These are phyloP conservation scores for Anthopleura sola DNA, from an alignment of 64 coral and sea anemone genomes.

Conservation along the genomic window DNA sequence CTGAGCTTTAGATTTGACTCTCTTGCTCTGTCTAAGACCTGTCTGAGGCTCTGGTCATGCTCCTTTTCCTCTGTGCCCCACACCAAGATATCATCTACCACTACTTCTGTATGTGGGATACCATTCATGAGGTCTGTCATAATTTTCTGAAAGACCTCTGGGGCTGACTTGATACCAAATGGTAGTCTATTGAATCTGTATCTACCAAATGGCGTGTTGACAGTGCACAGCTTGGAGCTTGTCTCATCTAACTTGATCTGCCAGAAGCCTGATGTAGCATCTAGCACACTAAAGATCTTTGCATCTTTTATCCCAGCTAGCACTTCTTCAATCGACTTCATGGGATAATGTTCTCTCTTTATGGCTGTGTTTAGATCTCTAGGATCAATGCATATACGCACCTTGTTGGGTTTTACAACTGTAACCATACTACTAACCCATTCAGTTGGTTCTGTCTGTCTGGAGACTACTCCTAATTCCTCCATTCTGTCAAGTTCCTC, in stretches of 20 bases:
- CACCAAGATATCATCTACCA: conserved; percentile 43
- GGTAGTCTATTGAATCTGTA: conserved; percentile 45
- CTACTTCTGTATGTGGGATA: conserved; percentile 11
- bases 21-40: conserved; percentile 27
- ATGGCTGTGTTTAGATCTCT: conserved; percentile 24
- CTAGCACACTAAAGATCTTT: conserved; percentile 37
- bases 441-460: conserved; percentile 21
- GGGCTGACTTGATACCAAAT: conserved; percentile 42
- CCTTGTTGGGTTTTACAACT: conserved; percentile 33
- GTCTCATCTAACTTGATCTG: conserved; percentile 31
- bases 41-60: conserved; percentile 28
- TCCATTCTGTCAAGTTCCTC: conserved; percentile 45
- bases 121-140: conserved; percentile 39
- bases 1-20: conserved; percentile 42
- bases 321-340: conserved; percentile 35
- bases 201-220: conserved; percentile 40
- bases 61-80: conserved; percentile 27
- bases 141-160: conserved; percentile 49
- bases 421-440: conserved; percentile 43
- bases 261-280: conserved; percentile 36
- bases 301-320: conserved; percentile 10
- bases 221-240: conserved; percentile 29
- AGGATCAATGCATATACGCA: conserved; percentile 31
- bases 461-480: conserved; percentile 9
- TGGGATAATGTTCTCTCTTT: conserved; percentile 16